Conservation (phyloP, 2,888 invertebrate genomes). For the Euzophera pinguis region DNA sequence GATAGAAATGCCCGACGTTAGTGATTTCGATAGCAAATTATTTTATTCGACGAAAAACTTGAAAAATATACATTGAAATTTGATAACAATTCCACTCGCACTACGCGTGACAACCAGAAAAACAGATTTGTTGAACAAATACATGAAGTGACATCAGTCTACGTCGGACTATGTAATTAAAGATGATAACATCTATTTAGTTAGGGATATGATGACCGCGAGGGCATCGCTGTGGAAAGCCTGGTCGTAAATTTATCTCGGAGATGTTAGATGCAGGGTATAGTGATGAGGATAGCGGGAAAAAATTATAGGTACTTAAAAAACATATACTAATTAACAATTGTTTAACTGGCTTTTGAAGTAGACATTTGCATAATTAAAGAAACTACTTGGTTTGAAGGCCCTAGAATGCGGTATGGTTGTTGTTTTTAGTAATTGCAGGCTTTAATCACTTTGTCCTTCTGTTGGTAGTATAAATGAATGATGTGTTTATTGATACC, state of each 20-base stretch:
- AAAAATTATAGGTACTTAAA: not conserved
- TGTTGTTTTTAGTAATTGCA: no score
- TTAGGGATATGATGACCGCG: conserved; percentile 65
- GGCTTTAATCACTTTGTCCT: no score
- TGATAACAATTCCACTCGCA: not conserved
- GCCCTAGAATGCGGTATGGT: no score
- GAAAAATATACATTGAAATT: no score
- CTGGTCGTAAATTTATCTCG: conserved; percentile 53
- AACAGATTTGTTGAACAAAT: conserved; percentile 34
- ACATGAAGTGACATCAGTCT: conserved; percentile 37
- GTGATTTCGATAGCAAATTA: no score
- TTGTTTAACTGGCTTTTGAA: no score
- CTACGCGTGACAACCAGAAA: conserved; percentile 10
- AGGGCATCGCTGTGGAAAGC: conserved; percentile 50
- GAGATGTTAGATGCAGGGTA: not conserved
- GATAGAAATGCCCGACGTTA: no score
- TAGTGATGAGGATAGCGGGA: not conserved
- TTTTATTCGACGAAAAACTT: no score
- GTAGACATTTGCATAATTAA: no score
- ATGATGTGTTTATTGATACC: no score
- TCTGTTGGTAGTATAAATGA: no score
- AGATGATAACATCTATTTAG: conserved; percentile 55
- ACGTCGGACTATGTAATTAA: conserved; percentile 63
- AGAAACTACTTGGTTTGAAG: no score
- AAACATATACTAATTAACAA: not conserved